Evolutionary conservation across 2,113 vertebrate genomes (phyloP).

Genomic region (Plecturocebus donacophilus): DNA sequence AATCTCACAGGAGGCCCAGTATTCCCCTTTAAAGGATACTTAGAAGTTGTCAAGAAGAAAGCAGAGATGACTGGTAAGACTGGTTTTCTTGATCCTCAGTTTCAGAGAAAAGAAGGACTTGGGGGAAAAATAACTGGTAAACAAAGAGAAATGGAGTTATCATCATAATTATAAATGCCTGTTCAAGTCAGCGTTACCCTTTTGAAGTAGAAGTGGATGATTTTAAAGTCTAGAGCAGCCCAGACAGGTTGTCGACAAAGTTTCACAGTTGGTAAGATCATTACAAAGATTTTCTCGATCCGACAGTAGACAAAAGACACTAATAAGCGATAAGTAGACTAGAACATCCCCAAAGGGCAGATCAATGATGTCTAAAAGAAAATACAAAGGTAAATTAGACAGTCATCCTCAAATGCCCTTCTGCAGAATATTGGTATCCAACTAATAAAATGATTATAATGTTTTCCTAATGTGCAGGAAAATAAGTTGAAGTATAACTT

Average conservation of each 20-base stretch:
- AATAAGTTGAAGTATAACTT: neutral
- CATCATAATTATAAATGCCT: neutral
- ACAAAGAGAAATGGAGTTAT: conserved; percentile 3
- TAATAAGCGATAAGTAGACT: conserved; percentile 35
- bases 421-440: neutral
- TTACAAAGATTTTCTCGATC: conserved; percentile 59
- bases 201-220: conserved; percentile 23
- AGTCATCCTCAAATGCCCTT: conserved; percentile 9
- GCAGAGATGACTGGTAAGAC: neutral
- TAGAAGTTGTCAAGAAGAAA: conserved; percentile 23
- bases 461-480: conserved; percentile 3
- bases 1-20: neutral
- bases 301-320: conserved; percentile 51
- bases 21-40: neutral
- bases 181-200: neutral
- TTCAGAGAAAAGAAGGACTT: conserved; percentile 23
- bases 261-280: conserved; percentile 15
- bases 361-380: conserved; percentile 51
- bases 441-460: conserved; percentile 23
- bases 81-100: conserved; percentile 1
- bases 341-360: conserved; percentile 18
- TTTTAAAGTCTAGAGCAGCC: neutral
- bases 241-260: neutral
- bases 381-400: conserved; percentile 49
- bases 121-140: neutral